Evolutionary conservation across 1,140 invertebrate species (phyloP).

Genomic region (Magallana gigas): DNA sequence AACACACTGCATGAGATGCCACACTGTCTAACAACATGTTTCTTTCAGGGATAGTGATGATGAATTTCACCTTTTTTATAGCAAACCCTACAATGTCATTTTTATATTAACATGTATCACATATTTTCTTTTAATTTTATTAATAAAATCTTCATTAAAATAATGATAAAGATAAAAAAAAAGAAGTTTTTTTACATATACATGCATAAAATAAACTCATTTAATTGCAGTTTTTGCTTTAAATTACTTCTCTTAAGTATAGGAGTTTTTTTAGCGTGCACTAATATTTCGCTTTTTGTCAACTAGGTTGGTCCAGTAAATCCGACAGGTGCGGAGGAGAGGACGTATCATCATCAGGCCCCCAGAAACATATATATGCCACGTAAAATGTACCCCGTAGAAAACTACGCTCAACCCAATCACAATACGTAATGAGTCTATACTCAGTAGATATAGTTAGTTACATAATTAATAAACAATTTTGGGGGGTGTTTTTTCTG

Average conservation of each 20-base stretch:
- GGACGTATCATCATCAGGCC: conserved; percentile 58
- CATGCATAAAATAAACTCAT: too few species aligned
- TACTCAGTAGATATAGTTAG: neutral
- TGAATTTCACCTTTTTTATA: too few species aligned
- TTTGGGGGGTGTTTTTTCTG: neutral
- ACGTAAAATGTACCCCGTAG: conserved; percentile 66
- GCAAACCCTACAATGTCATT: too few species aligned
- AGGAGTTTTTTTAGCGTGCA: too few species aligned
- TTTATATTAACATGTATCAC: too few species aligned
- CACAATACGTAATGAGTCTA: neutral
- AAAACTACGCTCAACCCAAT: conserved; percentile 56
- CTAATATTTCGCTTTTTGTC: neutral
- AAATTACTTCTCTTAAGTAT: too few species aligned
- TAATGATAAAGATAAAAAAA: too few species aligned
- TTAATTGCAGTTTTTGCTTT: too few species aligned
- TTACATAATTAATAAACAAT: neutral
- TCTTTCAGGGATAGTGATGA: neutral
- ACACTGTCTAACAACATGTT: neutral
- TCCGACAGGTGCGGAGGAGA: conserved; percentile 64
- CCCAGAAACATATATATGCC: conserved; percentile 67
- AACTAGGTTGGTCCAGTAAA: conserved; percentile 66
- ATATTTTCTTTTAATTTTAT: too few species aligned
- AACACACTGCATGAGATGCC: neutral
- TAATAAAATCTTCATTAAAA: too few species aligned
- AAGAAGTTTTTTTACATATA: too few species aligned